phyloP scores from a whole-genome alignment of 2,888 invertebrate species.

The Amblyteles armatorius region DNA sequence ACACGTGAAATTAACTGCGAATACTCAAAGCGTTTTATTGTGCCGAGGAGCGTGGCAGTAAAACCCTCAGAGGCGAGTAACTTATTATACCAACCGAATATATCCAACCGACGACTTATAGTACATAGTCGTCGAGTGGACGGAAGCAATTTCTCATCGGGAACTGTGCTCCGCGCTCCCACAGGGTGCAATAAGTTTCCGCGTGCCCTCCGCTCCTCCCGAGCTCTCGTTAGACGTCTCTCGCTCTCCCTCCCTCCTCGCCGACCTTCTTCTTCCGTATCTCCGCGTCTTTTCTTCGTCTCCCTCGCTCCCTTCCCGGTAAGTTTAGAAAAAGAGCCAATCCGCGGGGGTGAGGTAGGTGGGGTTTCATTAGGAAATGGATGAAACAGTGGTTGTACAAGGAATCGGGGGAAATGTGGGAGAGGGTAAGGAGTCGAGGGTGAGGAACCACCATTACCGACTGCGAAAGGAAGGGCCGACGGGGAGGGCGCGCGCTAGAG shows the following conservation, averaged over 20 bases:
- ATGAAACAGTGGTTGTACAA: constrained; percentile 71
- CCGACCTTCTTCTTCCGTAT: background rate
- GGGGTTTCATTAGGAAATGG: constrained; percentile 72
- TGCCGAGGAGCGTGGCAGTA: constrained; percentile 33
- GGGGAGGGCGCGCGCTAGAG: constrained; percentile 28
- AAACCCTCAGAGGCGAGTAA: constrained; percentile 48
- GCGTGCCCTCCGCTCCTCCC: constrained; percentile 37
- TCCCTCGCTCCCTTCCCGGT: constrained; percentile 68
- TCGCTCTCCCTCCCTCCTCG: constrained; percentile 15
- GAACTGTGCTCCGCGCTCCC: constrained; percentile 50
- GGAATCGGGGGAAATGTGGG: constrained; percentile 64
- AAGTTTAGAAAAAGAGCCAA: constrained; percentile 79
- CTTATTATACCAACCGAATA: constrained; percentile 58
- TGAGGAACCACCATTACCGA: constrained; percentile 53
- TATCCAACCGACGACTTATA: constrained; percentile 42
- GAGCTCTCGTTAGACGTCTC: constrained; percentile 42
- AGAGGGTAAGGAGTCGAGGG: constrained; percentile 51
- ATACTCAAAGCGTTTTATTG: constrained; percentile 62
- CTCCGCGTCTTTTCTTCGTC: constrained; percentile 24
- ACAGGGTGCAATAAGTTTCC: constrained; percentile 55
- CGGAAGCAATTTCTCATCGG: constrained; percentile 68
- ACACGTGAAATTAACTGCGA: constrained; percentile 59
- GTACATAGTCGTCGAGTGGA: constrained; percentile 62
- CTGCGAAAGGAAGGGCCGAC: constrained; percentile 52
- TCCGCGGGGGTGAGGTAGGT: constrained; percentile 65